phyloP scores from a whole-genome alignment of 2,888 invertebrate species.

The Deroplatys truncata region DNA sequence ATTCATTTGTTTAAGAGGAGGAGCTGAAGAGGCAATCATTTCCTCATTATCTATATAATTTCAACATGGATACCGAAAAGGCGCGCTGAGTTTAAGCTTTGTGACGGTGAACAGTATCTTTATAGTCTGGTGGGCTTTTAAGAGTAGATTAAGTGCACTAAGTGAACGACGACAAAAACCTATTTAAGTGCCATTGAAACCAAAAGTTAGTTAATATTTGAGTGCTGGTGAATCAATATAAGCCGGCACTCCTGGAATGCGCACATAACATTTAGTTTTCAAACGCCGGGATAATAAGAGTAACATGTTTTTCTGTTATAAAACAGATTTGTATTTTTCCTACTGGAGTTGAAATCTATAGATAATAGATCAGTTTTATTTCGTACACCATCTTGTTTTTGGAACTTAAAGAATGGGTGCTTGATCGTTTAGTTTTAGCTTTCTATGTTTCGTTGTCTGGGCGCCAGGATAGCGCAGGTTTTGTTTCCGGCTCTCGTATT shows the following conservation, averaged over 20 bases:
- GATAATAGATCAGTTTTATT: no score
- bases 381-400: no score
- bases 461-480: no score
- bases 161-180: background rate
- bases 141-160: background rate
- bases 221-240: background rate
- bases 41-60: constrained; percentile 8
- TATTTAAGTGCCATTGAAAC: background rate
- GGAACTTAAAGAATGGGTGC: no score
- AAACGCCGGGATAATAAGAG: background rate
- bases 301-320: no score
- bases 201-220: background rate
- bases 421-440: no score
- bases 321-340: no score
- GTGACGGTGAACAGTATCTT: background rate
- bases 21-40: constrained; percentile 1
- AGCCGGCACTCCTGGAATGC: background rate
- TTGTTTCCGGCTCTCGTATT: no score
- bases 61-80: background rate
- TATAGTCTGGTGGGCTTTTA: background rate
- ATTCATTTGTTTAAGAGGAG: constrained; percentile 12
- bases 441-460: no score
- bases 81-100: background rate
- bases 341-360: no score
- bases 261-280: background rate